Evolutionary conservation across 2,113 vertebrate genomes (phyloP).

Genomic region (Mirza zaza): DNA sequence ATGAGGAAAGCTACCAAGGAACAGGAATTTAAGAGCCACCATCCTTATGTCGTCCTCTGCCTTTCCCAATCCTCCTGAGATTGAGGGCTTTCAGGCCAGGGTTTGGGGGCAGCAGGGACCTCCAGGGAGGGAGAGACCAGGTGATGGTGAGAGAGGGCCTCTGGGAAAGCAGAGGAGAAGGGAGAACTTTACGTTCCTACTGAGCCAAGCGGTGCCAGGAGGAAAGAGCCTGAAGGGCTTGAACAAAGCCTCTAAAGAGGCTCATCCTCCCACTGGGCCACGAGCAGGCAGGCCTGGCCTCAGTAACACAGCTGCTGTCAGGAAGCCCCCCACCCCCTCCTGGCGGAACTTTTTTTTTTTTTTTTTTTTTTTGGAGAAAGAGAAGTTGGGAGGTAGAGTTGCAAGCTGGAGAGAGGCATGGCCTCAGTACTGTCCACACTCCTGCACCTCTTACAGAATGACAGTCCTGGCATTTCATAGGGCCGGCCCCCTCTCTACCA

Average conservation of each 20-base stretch:
- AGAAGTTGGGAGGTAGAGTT: not conserved
- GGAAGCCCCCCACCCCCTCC: not conserved
- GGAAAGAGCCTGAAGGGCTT: not conserved
- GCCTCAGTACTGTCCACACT: too few species aligned
- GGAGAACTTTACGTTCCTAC: not conserved
- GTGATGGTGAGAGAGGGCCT: not conserved
- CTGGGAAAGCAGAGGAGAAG: not conserved
- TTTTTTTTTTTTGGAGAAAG: not conserved
- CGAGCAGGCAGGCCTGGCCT: not conserved
- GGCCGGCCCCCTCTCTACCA: not conserved
- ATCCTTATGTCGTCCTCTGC: not conserved
- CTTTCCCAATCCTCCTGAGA: not conserved
- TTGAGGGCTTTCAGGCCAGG: not conserved
- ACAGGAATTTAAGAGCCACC: not conserved
- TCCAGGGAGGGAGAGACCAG: not conserved
- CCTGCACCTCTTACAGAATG: not conserved
- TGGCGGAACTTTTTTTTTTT: not conserved
- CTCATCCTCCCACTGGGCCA: not conserved
- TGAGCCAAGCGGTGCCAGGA: constrained; percentile 29
- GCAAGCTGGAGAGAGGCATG: not conserved
- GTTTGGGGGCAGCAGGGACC: not conserved
- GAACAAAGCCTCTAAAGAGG: constrained; percentile 61
- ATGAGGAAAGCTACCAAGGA: not conserved
- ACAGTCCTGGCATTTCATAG: not conserved
- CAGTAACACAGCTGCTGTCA: not conserved